Percentiles rank a stretch among this genome's conserved stretches.
These are phyloP conservation scores for Clepsis dumicolana DNA, from an alignment of 2,888 invertebrate species.

Conservation along the genomic window DNA sequence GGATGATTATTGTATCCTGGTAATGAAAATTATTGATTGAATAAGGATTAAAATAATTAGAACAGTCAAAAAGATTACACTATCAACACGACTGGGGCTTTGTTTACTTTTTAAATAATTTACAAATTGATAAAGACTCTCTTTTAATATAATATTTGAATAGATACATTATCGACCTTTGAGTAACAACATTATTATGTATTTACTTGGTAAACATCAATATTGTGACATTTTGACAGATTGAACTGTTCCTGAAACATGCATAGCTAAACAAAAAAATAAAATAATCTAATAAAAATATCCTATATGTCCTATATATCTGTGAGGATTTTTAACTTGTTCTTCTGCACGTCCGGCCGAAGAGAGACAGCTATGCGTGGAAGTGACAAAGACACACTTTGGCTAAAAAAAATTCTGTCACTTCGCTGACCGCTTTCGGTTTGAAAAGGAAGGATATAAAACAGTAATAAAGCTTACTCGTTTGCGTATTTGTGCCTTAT, in stretches of 20 bases:
- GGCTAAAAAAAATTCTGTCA: neutral
- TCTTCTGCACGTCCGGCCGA: too few species aligned
- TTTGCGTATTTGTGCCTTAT: slow-evolving; percentile 13
- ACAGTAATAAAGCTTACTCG: neutral
- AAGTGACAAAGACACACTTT: neutral
- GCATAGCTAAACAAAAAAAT: too few species aligned
- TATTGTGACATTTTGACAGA: neutral
- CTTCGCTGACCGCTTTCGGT: neutral
- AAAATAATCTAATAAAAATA: too few species aligned
- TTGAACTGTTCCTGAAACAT: neutral
- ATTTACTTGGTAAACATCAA: neutral
- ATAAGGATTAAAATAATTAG: neutral
- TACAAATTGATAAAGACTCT: slow-evolving; percentile 2
- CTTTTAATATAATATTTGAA: neutral
- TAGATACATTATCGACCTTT: neutral
- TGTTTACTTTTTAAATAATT: neutral
- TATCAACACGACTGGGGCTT: neutral
- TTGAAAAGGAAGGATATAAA: neutral
- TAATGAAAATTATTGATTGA: neutral
- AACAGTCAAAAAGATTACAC: neutral
- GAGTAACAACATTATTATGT: neutral
- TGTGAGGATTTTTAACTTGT: too few species aligned
- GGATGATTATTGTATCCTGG: neutral
- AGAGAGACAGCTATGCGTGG: neutral
- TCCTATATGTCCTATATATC: too few species aligned